Percentiles rank a stretch among this genome's conserved stretches.
phyloP scores from a whole-genome alignment of 2,113 vertebrate genomes.

The Sakesphorus luctuosus region DNA sequence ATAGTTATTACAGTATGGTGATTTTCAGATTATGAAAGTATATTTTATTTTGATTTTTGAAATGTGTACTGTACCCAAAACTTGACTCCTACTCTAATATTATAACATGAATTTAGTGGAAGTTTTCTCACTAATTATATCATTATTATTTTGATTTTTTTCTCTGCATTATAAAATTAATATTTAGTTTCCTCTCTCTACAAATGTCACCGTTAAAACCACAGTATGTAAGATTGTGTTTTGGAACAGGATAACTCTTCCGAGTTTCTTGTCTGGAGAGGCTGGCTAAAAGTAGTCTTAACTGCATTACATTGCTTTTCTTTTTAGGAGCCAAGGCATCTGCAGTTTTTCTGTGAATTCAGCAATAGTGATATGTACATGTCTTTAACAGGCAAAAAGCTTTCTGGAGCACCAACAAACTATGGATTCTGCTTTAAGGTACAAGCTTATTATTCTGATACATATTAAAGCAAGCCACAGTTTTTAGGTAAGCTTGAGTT shows the following conservation, averaged over 20 bases:
- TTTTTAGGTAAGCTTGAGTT: slow-evolving; percentile 75
- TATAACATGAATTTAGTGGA: not conserved
- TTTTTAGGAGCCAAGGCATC: slow-evolving; percentile 93
- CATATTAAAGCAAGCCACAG: slow-evolving; percentile 73
- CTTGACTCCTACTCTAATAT: not conserved
- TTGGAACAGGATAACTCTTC: slow-evolving; percentile 1
- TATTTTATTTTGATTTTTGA: not conserved
- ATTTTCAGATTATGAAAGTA: not conserved
- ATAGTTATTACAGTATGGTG: not conserved
- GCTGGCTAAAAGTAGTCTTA: slow-evolving; percentile 40
- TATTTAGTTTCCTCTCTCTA: not conserved
- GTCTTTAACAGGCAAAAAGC: slow-evolving; percentile 87
- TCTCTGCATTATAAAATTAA: not conserved
- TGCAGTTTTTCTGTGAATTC: slow-evolving; percentile 96
- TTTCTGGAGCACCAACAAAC: slow-evolving; percentile 88
- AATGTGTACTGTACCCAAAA: not conserved
- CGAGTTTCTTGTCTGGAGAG: slow-evolving; percentile 4
- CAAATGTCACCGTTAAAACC: not conserved
- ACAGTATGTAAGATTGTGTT: not conserved
- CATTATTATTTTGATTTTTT: not conserved
- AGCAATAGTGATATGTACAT: slow-evolving; percentile 91
- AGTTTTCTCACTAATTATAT: not conserved
- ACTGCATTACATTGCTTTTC: slow-evolving; percentile 51
- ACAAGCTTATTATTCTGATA: slow-evolving; percentile 78
- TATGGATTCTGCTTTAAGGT: slow-evolving; percentile 98